These are phyloP conservation scores for Orthonychiurus folsomi DNA, from an alignment of 2,888 invertebrate genomes.

Conservation along the genomic window DNA sequence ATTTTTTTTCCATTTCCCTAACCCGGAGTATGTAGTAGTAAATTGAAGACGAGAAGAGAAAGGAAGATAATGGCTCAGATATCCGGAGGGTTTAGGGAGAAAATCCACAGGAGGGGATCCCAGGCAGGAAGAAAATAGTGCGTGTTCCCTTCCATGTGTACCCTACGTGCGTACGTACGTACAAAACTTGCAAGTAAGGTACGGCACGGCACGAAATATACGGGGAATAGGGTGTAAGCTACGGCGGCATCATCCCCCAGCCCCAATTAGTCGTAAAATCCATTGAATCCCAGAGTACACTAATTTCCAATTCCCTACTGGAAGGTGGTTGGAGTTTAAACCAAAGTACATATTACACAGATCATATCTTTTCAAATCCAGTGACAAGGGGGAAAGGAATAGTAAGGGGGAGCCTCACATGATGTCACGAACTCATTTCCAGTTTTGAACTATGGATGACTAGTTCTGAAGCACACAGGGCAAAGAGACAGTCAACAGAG, in stretches of 20 bases:
- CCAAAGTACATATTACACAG: too few relatives aligned
- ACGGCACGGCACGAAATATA: background rate
- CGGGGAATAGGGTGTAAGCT: too few relatives aligned
- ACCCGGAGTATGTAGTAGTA: background rate
- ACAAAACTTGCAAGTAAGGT: background rate
- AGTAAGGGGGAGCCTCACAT: too few relatives aligned
- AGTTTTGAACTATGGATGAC: background rate
- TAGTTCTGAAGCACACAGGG: background rate
- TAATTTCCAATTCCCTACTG: background rate
- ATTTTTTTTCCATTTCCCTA: background rate
- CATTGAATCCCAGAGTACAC: background rate
- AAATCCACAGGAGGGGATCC: background rate
- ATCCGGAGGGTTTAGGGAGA: constrained; percentile 1
- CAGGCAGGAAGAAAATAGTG: too few relatives aligned
- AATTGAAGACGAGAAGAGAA: background rate
- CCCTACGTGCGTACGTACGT: background rate
- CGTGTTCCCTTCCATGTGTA: background rate
- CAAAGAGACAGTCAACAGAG: background rate
- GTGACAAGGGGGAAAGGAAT: too few relatives aligned
- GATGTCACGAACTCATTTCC: background rate
- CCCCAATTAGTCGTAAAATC: background rate
- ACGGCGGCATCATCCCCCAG: background rate
- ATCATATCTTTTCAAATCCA: too few relatives aligned
- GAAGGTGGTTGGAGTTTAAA: constrained; percentile 1
- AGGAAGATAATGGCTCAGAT: background rate